These are phyloP conservation scores for Zalophus californianus DNA, from an alignment of 2,797 vertebrate genomes.

Conservation along the genomic window DNA sequence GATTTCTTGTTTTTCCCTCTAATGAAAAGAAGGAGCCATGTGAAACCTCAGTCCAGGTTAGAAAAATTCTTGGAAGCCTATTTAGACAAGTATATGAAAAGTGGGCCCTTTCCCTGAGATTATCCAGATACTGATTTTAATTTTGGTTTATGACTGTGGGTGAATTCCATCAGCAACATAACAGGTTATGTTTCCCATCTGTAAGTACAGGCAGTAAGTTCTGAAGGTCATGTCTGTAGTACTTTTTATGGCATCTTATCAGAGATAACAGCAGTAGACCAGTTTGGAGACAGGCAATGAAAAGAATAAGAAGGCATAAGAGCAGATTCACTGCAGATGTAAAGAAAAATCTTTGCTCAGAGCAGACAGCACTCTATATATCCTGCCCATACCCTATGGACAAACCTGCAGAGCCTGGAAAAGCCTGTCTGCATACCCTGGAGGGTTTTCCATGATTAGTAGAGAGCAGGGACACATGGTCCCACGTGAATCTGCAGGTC, in stretches of 20 bases:
- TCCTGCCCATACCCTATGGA: not conserved
- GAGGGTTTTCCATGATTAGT: not conserved
- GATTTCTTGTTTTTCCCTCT: not conserved
- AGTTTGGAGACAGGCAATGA: not conserved
- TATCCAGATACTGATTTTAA: not conserved
- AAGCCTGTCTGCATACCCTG: not conserved
- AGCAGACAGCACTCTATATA: not conserved
- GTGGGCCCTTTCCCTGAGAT: not conserved
- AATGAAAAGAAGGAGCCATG: not conserved
- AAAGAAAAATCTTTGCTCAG: not conserved
- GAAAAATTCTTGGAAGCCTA: not conserved
- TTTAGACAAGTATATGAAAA: not conserved
- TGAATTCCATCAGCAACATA: not conserved
- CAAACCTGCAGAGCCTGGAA: not conserved
- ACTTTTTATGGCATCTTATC: constrained; percentile 5
- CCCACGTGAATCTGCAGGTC: not conserved
- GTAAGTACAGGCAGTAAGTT: not conserved
- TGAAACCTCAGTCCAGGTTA: not conserved
- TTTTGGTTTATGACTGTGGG: not conserved
- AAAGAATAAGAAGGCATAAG: not conserved
- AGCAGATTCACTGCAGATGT: not conserved
- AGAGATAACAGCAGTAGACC: not conserved
- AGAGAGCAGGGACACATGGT: too few species aligned
- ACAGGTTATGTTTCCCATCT: not conserved
- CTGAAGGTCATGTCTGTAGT: not conserved